A percentile compares a stretch with the other conserved stretches of the same genome.
Evolutionary conservation across 23 tunicate species (phyloP).

Genomic region (Diplosoma virens): DNA sequence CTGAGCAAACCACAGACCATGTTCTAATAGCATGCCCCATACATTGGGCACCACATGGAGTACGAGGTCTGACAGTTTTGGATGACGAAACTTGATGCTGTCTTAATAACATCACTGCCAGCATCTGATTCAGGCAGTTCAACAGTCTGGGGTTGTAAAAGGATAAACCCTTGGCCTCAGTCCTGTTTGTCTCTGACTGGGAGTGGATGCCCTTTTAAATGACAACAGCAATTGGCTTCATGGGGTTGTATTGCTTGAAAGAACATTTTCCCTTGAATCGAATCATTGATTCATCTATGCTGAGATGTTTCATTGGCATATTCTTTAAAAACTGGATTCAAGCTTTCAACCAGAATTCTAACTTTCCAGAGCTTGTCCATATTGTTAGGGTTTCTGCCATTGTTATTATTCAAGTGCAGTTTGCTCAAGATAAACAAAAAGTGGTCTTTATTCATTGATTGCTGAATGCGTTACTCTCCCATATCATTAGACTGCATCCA

Average conservation of each 20-base stretch:
- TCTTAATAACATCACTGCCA: too few relatives aligned
- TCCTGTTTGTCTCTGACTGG: too few relatives aligned
- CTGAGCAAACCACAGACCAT: too few relatives aligned
- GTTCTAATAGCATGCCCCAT: too few relatives aligned
- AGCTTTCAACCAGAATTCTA: not conserved
- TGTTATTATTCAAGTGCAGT: slow-evolving; percentile 8
- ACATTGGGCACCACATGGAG: too few relatives aligned
- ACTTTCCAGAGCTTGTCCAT: slow-evolving; percentile 11
- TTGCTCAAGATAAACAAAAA: slow-evolving; percentile 2
- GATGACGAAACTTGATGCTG: too few relatives aligned
- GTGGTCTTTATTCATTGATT: slow-evolving; percentile 6
- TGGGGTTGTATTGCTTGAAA: slow-evolving; percentile 30
- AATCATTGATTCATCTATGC: slow-evolving; percentile 22
- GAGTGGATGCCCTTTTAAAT: too few relatives aligned
- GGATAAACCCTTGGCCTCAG: too few relatives aligned
- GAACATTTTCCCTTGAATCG: slow-evolving; percentile 10
- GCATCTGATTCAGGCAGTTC: too few relatives aligned
- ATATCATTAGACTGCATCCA: slow-evolving; percentile 8
- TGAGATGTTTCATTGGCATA: not conserved
- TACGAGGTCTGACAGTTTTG: too few relatives aligned
- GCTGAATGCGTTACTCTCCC: not conserved
- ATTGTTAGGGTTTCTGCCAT: not conserved
- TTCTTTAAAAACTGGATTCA: not conserved
- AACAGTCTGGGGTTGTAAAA: too few relatives aligned
- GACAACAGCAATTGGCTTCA: slow-evolving; percentile 37